These are phyloP conservation scores for Sus cebifrons DNA, from an alignment of 2,797 vertebrate genomes.

Conservation along the genomic window DNA sequence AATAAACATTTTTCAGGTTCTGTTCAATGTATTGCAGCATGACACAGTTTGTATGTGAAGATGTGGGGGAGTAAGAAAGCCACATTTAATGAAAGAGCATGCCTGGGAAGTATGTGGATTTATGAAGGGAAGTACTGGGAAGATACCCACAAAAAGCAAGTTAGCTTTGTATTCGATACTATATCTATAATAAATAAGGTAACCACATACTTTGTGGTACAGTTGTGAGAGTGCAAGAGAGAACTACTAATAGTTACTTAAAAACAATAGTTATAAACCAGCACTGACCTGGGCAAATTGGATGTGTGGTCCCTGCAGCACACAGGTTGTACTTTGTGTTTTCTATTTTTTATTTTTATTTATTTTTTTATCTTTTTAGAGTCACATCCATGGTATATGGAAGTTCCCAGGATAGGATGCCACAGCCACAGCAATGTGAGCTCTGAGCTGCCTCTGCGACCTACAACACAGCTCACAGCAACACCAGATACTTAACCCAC, in stretches of 20 bases:
- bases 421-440: no score
- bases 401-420: no score
- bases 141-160: background rate
- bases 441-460: no score
- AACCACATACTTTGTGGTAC: background rate
- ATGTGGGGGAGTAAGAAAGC: background rate
- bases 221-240: background rate
- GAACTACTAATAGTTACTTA: background rate
- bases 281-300: background rate
- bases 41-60: background rate
- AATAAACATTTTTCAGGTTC: background rate
- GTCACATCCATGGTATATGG: no score
- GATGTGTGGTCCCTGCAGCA: background rate
- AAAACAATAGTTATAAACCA: background rate
- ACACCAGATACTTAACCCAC: no score
- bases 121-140: constrained; percentile 19
- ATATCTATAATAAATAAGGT: background rate
- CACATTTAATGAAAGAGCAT: background rate
- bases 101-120: background rate
- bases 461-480: no score
- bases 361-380: no score
- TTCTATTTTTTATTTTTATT: no score
- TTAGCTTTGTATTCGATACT: background rate
- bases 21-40: background rate
- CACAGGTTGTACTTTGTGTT: background rate